These are phyloP conservation scores for Macrocentrus cingulum DNA, from an alignment of 1,140 invertebrate genomes.

Conservation along the genomic window DNA sequence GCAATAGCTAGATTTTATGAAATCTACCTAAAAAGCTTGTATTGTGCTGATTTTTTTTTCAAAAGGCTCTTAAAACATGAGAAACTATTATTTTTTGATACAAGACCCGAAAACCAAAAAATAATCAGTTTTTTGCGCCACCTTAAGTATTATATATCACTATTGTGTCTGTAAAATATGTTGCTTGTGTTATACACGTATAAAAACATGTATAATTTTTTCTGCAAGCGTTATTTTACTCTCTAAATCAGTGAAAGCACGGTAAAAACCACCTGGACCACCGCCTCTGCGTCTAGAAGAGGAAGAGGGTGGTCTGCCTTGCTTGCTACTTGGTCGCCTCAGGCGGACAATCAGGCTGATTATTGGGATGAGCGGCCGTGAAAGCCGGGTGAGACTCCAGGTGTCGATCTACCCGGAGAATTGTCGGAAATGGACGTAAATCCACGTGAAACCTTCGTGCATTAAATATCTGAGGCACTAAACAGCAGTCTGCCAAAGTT, in stretches of 20 bases:
- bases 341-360: conserved; percentile 89
- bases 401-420: conserved; percentile 81
- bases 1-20: too few species aligned
- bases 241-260: background rate
- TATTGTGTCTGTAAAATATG: too few species aligned
- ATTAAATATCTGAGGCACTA: conserved; percentile 93
- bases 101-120: too few species aligned
- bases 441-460: conserved; percentile 91
- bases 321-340: conserved; percentile 75
- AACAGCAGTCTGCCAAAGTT: conserved; percentile 91
- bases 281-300: conserved; percentile 46
- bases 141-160: too few species aligned
- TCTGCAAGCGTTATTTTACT: too few species aligned
- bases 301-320: conserved; percentile 59
- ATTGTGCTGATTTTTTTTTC: too few species aligned
- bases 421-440: conserved; percentile 84
- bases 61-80: too few species aligned
- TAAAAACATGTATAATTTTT: background rate
- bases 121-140: too few species aligned
- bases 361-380: conserved; percentile 80
- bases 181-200: background rate
- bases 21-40: too few species aligned
- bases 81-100: too few species aligned
- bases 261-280: conserved; percentile 3
- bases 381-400: conserved; percentile 87